phyloP scores from a whole-genome alignment of 1,140 invertebrate genomes.

The Cydia fagiglandana region DNA sequence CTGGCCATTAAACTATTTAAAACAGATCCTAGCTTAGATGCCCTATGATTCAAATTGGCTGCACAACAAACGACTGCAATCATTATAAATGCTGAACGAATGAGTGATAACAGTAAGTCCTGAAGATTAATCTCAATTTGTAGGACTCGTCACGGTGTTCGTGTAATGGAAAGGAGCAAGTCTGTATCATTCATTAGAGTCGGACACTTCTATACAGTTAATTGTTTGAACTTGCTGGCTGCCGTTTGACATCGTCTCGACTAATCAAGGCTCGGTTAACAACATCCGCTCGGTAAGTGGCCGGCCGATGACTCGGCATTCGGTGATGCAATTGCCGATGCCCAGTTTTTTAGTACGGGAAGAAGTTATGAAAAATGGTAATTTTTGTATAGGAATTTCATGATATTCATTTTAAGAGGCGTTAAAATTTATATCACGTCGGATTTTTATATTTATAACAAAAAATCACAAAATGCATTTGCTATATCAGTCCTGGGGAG shows the following conservation, averaged over 20 bases:
- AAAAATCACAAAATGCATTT: no score
- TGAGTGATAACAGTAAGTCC: slow-evolving; percentile 42
- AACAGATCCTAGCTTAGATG: no score
- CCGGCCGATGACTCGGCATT: slow-evolving; percentile 69
- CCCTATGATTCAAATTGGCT: neutral
- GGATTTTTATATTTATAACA: no score
- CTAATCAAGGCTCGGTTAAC: slow-evolving; percentile 76
- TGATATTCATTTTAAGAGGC: neutral
- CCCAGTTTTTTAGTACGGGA: slow-evolving; percentile 16
- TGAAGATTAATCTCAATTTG: slow-evolving; percentile 76
- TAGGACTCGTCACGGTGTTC: slow-evolving; percentile 74
- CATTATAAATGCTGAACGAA: neutral
- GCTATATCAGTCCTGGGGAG: no score
- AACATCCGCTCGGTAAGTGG: slow-evolving; percentile 74
- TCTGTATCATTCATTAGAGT: slow-evolving; percentile 77
- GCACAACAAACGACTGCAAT: neutral
- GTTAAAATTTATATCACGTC: neutral
- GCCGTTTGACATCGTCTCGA: slow-evolving; percentile 74
- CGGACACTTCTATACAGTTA: slow-evolving; percentile 78
- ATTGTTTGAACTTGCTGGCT: slow-evolving; percentile 76
- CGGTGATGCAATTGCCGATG: slow-evolving; percentile 71
- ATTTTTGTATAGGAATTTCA: neutral
- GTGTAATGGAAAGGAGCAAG: slow-evolving; percentile 73
- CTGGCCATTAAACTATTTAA: neutral
- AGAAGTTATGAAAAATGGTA: slow-evolving; percentile 6